Base-by-base conservation (phyloP, 2,797 vertebrate species). In the Lagodon rhomboides region DNA sequence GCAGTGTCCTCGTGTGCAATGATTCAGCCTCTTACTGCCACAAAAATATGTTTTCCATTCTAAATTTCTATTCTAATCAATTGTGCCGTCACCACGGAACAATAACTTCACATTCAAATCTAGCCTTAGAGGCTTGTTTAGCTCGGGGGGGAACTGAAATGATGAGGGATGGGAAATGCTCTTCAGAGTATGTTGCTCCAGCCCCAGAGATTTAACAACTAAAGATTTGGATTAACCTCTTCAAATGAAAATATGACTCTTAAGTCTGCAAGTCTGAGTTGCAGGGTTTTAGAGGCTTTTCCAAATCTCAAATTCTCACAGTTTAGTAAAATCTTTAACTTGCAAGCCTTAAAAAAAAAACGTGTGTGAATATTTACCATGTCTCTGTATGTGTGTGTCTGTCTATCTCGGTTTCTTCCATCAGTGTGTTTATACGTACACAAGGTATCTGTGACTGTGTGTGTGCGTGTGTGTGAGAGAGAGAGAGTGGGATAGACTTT, bases 141-240 rank as follows among this genome's bases (percentile, higher is more conserved):
- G 12, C 72, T 68, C 46, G 7, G 18, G 30, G 38, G 22, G 38
- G 38, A 17, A 49, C n/a, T 77, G 62, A 27, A 47, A 41, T 72
- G 68, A 66, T 68, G 54, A 23, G 38, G 51, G 59, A 64, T 80
- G 60, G 59, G 1, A 82, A 79, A 59, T 71, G 72, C 58, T 83
- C 56, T 82, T 83, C 68, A 55, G 41, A 79, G 41, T 64, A 38
- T 71, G 75, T 86, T 83, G 79, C 77, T 82, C 30, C 53, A 67
- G 54, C 80, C 68, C 61, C 66, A 73, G 80, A 79, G 83, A 77
- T 89, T 88, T 89, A 78, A 86, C 81, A 84, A 82, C 66, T 58
- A 84, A 84, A 86, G 78, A 89, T 85, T 87, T 85, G 82, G 85
- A 91, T 89, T 85, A 85, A 82, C 66, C 73, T 85, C 68, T 80